Evolutionary conservation across 2,888 invertebrate species (phyloP).

Genomic region (Sesia bembeciformis): DNA sequence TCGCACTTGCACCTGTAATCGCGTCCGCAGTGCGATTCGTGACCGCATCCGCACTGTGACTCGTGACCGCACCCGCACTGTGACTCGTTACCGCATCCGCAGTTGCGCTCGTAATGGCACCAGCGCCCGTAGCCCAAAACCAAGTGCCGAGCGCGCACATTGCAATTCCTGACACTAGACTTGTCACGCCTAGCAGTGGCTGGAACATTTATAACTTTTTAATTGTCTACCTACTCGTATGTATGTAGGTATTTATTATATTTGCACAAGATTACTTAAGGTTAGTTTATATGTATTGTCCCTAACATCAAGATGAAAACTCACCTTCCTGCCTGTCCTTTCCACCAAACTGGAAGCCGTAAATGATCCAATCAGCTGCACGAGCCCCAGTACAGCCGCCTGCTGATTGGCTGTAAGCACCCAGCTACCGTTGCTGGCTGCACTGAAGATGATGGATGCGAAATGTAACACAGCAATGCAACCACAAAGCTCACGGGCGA

Average conservation of each 20-base stretch:
- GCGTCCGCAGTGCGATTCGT: conserved; percentile 14
- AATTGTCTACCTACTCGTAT: background rate
- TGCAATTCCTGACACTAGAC: conserved; percentile 49
- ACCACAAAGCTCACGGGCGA: conserved; percentile 60
- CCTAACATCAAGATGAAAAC: background rate
- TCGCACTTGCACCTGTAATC: conserved; percentile 1
- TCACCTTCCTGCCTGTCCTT: conserved; percentile 56
- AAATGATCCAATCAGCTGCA: conserved; percentile 54
- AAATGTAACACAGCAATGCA: conserved; percentile 62
- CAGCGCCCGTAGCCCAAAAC: conserved; percentile 29
- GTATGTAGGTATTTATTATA: background rate
- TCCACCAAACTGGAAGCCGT: conserved; percentile 58
- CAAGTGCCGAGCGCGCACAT: conserved; percentile 50
- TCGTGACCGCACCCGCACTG: conserved; percentile 6
- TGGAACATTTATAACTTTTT: conserved; percentile 13
- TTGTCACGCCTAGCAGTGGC: conserved; percentile 52
- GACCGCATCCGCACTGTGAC: conserved; percentile 5
- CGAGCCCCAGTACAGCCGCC: conserved; percentile 46
- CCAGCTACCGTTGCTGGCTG: conserved; percentile 36
- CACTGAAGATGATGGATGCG: conserved; percentile 61
- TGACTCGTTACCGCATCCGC: background rate
- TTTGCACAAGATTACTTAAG: no score
- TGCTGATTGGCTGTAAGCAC: conserved; percentile 55
- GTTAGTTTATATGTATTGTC: no score
- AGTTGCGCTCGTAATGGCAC: background rate